Evolutionary conservation across 2,888 invertebrate genomes (phyloP), one percentile per base, ranked within the genome.

Genomic region (Liopterus haemorrhoidalis): DNA sequence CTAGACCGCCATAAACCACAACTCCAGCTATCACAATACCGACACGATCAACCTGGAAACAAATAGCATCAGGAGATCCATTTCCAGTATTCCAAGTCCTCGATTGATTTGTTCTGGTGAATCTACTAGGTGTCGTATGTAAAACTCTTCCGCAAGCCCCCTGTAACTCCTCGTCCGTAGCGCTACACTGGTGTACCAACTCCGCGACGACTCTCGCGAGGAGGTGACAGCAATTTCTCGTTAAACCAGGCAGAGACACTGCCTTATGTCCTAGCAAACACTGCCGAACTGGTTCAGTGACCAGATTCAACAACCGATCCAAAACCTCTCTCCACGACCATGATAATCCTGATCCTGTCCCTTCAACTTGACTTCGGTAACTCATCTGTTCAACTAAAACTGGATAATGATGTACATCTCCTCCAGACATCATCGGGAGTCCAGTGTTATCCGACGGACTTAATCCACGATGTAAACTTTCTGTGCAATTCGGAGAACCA

Each of bases 31-130:
- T 77, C 16, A 87, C 81, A 33, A 96, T 81, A 2, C 95, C 95
- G 0, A 86, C 75, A 14, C 86, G 76, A 70, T 97, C 95, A 6
- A 96, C 94, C 22, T 85, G 83, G 62, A 96, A 93, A 59, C 90
- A 90, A 58, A 99, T 87, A 1, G 95, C 95, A 70, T 99, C 97
- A 0, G 95, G 92, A 6, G 92, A 92, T 20, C 95, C 95, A 65
- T 92, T 93, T 3, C 95, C 93, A 0, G 95, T 93, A 65, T 96
- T 95, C 97, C 97, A 97, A 1, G 89, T 87, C 31, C 92, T 80
- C 36, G 85, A 84, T 54, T 86, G 82, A 65, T 93, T 94, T 31
- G 88, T 85, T 35, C 92, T 81, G 28, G 90, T 86, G 67, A 96
- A 97, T 18, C 96, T 77, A 22, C 88, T 86, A 0, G 92, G 90